A percentile compares a stretch with the other conserved stretches of the same genome.
phyloP scores from a whole-genome alignment of 2,797 vertebrate genomes.

The Morelia viridis region DNA sequence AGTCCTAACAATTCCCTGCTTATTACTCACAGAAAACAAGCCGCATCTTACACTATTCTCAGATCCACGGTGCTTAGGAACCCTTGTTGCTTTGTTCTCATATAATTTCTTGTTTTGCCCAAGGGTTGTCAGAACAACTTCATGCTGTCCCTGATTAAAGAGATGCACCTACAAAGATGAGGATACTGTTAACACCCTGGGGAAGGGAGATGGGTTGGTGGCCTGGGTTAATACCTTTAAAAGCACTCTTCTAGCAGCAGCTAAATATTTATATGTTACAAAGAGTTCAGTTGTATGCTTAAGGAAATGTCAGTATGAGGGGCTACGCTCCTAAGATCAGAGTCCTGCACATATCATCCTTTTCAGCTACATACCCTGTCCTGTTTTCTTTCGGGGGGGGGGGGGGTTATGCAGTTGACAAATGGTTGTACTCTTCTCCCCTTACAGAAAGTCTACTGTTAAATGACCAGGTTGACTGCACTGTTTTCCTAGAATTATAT shows the following conservation, averaged over 20 bases:
- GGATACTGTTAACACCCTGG: neutral
- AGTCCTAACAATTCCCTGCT: neutral
- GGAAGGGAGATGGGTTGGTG: neutral
- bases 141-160: constrained; percentile 42
- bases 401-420: neutral
- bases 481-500: neutral
- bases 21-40: neutral
- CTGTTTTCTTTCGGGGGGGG: constrained; percentile 14
- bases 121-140: neutral
- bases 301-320: neutral
- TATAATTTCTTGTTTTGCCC: neutral
- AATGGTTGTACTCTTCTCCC: neutral
- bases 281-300: accelerated
- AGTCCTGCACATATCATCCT: neutral
- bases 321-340: neutral
- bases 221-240: constrained; percentile 37
- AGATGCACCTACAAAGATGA: neutral
- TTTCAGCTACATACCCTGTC: neutral
- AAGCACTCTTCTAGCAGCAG: neutral
- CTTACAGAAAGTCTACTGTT: neutral
- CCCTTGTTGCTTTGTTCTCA: constrained; percentile 31
- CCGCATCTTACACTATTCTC: neutral
- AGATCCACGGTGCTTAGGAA: constrained; percentile 41
- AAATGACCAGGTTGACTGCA: neutral
- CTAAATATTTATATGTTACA: neutral